These are phyloP conservation scores for Bursaphelenchus mucronatus DNA, from an alignment of 1,140 invertebrate genomes.

Conservation along the genomic window DNA sequence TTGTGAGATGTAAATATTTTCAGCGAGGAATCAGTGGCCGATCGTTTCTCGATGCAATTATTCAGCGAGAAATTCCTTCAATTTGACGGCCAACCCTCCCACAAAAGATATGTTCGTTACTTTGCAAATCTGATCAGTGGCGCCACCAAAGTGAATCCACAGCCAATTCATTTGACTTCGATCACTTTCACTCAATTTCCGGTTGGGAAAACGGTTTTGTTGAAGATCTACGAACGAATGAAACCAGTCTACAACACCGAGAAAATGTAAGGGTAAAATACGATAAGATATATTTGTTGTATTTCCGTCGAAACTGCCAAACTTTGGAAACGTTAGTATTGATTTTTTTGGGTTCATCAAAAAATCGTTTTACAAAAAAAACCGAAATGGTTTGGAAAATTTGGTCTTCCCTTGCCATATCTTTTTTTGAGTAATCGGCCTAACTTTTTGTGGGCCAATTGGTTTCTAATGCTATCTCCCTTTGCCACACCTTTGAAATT, in stretches of 20 bases:
- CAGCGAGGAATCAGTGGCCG: constrained; percentile 78
- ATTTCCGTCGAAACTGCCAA: too few species aligned
- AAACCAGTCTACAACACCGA: constrained; percentile 80
- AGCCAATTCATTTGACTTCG: constrained; percentile 78
- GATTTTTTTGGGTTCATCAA: too few species aligned
- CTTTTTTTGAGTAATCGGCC: too few species aligned
- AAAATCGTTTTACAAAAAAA: too few species aligned
- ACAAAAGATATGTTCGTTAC: constrained; percentile 81
- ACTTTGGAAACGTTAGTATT: too few species aligned
- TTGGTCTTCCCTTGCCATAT: too few species aligned
- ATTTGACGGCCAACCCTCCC: constrained; percentile 75
- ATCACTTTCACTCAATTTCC: constrained; percentile 78
- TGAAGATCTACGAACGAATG: constrained; percentile 74
- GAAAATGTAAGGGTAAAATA: constrained; percentile 68
- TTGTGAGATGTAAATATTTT: constrained; percentile 28
- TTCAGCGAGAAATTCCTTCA: constrained; percentile 82
- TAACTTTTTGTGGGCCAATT: too few species aligned
- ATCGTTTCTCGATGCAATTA: constrained; percentile 82
- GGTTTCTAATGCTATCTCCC: too few species aligned
- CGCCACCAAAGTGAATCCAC: constrained; percentile 77
- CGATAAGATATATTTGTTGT: constrained; percentile 14
- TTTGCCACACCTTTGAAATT: too few species aligned
- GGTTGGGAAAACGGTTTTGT: constrained; percentile 32
- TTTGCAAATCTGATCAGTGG: constrained; percentile 83
- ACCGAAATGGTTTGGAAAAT: too few species aligned